Evolutionary conservation across 1,140 invertebrate genomes (phyloP).

Genomic region (Orchesella cincta): DNA sequence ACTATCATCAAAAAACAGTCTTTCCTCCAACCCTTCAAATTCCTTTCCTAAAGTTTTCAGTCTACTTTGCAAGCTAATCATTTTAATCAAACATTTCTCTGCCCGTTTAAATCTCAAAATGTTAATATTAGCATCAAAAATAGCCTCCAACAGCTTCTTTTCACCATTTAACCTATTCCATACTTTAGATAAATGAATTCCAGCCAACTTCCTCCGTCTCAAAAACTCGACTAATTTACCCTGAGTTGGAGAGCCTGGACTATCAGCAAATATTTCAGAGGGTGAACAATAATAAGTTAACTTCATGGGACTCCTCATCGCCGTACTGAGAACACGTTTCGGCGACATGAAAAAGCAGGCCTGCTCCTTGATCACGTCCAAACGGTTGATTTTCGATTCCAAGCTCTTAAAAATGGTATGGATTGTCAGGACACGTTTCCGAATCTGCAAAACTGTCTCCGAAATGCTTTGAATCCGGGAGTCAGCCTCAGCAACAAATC

Average conservation of each 20-base stretch:
- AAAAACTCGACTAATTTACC: conserved; percentile 12
- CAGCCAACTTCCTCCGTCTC: background rate
- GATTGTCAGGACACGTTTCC: background rate
- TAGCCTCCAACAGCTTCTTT: background rate
- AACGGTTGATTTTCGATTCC: background rate
- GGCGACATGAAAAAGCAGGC: conserved; percentile 14
- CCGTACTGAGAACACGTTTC: conserved; percentile 5
- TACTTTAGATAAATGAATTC: background rate
- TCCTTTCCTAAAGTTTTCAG: background rate
- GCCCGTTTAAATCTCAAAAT: conserved; percentile 7
- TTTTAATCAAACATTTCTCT: background rate
- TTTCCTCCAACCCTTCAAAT: conserved; percentile 14
- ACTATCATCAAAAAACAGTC: conserved; percentile 4
- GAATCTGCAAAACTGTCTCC: background rate
- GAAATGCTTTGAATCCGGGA: background rate
- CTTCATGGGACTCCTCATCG: background rate
- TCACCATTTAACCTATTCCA: background rate
- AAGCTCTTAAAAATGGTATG: background rate
- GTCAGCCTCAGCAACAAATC: background rate
- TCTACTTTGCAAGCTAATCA: conserved; percentile 13
- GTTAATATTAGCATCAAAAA: background rate
- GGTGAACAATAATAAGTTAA: background rate
- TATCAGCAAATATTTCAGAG: background rate
- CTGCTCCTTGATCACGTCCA: background rate
- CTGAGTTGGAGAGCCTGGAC: background rate